Base-by-base conservation (phyloP, 1,140 invertebrate species). In the Thaumatotibia leucotreta region DNA sequence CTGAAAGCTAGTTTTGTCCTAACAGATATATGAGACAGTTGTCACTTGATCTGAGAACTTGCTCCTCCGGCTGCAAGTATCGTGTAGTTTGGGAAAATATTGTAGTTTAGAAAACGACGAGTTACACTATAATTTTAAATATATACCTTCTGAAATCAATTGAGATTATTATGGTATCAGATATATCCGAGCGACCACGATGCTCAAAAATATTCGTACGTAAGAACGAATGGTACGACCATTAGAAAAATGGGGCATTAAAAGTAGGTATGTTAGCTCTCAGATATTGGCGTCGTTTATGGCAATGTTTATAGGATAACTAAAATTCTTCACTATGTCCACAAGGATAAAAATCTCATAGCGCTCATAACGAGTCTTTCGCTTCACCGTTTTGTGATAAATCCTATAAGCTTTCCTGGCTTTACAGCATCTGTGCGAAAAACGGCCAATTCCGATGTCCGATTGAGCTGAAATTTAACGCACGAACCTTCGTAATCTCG, bases 1-100 rank as follows among this genome's bases (percentile, higher is more conserved):
- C 61, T 62, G 29, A 62, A 35, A 31, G 61, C 29, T 33, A 33
- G 61, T 62, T 62, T 62, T 62, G 52, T 58, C 52, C 52, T 27
- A 24, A 31, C 23, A 58, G 23, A 27, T 58, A 58, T 58, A 58
- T 58, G 52, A 58, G 23, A 31, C 24, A n/a, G 24, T 27, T 58
- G 52, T 29, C 52, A 27, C 52, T 58, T 58, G 52, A 58, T 24
- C 23, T 58, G 52, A 58, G 24, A 14, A 20, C 52, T 17, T 58
- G 24, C 50, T 45, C 39, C 39, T 45, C 5, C 17, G 5, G 39
- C 39, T 2, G 27, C 6, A 29, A 6, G 2, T 6, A 33, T 9
- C 32, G 32, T 1, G 10, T 33, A 33, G 9, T 2, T 2, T 33
- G 9, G 6, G 11, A 8, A 10, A 11, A 11, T 35, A n/a, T n/a